Evolutionary conservation across 1,140 invertebrate genomes (phyloP).

Genomic region (Magallana angulata): DNA sequence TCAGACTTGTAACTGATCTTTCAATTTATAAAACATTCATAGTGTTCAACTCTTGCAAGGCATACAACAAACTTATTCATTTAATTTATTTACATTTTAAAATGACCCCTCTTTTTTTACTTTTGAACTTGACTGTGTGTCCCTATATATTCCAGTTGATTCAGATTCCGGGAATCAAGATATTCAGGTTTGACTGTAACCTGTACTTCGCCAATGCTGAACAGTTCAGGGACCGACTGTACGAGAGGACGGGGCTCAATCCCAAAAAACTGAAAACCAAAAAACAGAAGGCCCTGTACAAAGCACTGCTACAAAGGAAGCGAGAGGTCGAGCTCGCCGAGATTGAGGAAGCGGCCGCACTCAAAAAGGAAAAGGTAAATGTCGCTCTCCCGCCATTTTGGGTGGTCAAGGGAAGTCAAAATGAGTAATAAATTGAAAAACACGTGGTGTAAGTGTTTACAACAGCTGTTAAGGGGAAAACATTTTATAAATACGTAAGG

Average conservation of each 20-base stretch:
- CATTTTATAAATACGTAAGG: too few species aligned
- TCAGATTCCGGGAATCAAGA: constrained; percentile 78
- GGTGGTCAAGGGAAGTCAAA: background rate
- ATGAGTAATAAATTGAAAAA: too few species aligned
- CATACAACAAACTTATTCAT: too few species aligned
- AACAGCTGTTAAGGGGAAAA: too few species aligned
- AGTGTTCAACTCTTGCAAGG: too few species aligned
- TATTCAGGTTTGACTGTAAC: constrained; percentile 77
- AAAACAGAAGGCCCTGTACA: constrained; percentile 66
- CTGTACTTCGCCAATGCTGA: constrained; percentile 79
- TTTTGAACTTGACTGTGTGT: too few species aligned
- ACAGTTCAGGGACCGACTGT: constrained; percentile 75
- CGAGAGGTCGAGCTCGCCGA: constrained; percentile 59
- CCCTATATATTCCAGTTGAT: constrained; percentile 68
- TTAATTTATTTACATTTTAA: background rate
- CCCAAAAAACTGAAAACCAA: constrained; percentile 68
- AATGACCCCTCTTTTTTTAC: background rate
- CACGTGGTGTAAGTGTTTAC: too few species aligned
- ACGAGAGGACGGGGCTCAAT: constrained; percentile 71
- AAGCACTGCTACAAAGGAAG: constrained; percentile 54
- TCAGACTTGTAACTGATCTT: too few species aligned
- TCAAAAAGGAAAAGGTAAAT: constrained; percentile 56
- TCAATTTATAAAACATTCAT: too few species aligned
- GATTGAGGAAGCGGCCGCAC: constrained; percentile 46
- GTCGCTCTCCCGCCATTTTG: background rate